Conservation (phyloP, 2,797 vertebrate species). For the Acanthis flammea region DNA sequence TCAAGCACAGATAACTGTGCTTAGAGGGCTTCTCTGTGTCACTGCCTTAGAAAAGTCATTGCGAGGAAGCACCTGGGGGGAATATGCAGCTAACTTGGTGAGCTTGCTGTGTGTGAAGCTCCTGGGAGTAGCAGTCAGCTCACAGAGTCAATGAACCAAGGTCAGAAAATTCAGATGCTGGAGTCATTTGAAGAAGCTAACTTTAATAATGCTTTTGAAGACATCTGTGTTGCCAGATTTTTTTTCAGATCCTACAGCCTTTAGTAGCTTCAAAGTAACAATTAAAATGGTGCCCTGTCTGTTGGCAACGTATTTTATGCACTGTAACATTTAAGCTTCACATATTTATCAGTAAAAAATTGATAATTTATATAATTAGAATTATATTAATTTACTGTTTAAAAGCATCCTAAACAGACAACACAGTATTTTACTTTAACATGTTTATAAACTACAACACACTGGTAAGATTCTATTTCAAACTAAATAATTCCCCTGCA, state of each 20-base stretch:
- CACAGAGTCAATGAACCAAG: background rate
- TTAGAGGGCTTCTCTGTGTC: background rate
- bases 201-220: background rate
- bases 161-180: conserved; percentile 19
- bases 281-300: background rate
- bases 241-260: background rate
- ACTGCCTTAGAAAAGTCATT: background rate
- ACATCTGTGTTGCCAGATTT: background rate
- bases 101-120: background rate
- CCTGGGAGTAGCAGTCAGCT: background rate
- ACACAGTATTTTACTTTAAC: background rate
- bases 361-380: background rate
- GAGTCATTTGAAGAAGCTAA: conserved; percentile 10
- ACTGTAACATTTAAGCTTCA: background rate
- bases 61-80: background rate
- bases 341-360: background rate
- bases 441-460: background rate
- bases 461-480: background rate
- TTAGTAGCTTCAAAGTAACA: background rate
- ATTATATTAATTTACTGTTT: background rate
- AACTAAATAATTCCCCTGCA: background rate
- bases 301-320: background rate
- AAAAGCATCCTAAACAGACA: background rate
- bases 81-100: background rate
- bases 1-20: background rate